Conservation (phyloP, 2,113 vertebrate genomes). For the Heterotilapia buettikoferi region DNA sequence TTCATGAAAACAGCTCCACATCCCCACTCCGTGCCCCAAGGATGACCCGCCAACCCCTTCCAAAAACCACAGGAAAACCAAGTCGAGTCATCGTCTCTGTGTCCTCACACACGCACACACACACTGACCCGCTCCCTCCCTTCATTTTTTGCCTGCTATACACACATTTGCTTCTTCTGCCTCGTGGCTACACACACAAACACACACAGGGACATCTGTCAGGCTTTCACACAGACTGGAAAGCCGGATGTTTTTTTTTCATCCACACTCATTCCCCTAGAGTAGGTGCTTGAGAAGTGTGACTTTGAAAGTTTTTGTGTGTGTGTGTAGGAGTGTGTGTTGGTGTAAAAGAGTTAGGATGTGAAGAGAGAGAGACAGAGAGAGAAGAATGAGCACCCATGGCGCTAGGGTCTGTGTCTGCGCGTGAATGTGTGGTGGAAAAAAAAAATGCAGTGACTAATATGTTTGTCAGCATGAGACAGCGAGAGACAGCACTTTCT, state of each 20-base stretch:
- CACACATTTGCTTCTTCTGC: neutral
- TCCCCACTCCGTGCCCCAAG: neutral
- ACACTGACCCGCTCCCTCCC: neutral
- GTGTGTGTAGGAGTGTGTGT: constrained; percentile 24
- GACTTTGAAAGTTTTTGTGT: constrained; percentile 46
- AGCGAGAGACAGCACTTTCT: constrained; percentile 26
- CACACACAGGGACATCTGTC: constrained; percentile 50
- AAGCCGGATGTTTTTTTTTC: constrained; percentile 49
- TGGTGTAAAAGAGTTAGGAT: constrained; percentile 3
- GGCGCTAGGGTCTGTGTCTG: neutral
- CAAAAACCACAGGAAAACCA: neutral
- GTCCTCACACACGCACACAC: neutral
- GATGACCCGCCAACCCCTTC: neutral
- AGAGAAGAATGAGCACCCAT: neutral
- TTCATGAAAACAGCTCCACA: neutral
- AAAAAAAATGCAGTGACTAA: constrained; percentile 32
- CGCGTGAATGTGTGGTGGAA: neutral
- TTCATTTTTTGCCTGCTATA: neutral
- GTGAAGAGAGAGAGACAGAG: neutral
- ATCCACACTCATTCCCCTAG: constrained; percentile 50
- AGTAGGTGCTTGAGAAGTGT: constrained; percentile 58
- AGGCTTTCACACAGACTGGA: constrained; percentile 51
- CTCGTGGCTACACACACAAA: constrained; percentile 13
- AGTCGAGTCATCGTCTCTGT: neutral
- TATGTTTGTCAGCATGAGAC: constrained; percentile 57